phyloP scores from a whole-genome alignment of 2,888 invertebrate species.

The Lumbricus terrestris region DNA sequence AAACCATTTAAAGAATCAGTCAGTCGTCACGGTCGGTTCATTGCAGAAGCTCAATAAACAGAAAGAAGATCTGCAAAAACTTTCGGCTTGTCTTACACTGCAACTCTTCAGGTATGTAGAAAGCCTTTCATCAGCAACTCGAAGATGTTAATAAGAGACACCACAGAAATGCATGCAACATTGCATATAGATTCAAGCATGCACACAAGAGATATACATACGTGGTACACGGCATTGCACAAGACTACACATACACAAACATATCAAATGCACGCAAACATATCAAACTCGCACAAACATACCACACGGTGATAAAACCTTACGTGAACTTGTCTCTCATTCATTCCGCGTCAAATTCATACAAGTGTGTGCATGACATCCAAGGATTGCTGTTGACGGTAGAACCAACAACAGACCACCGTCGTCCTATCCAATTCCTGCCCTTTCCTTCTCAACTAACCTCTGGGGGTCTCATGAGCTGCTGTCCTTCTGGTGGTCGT shows the following conservation, averaged over 20 bases:
- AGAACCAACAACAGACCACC: neutral
- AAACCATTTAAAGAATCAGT: neutral
- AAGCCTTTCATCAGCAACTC: neutral
- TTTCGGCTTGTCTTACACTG: neutral
- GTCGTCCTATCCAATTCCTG: neutral
- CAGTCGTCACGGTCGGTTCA: neutral
- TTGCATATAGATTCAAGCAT: too few species aligned
- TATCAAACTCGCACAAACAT: neutral
- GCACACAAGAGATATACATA: too few species aligned
- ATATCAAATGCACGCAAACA: neutral
- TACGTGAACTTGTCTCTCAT: neutral
- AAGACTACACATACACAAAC: neutral
- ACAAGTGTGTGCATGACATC: too few species aligned
- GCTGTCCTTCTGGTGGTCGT: neutral
- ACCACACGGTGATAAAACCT: neutral
- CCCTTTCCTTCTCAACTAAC: neutral
- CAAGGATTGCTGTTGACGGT: neutral
- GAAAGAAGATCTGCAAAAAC: neutral
- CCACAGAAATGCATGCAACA: neutral
- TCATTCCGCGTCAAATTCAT: neutral
- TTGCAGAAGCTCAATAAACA: neutral
- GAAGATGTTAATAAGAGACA: neutral
- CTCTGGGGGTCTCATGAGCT: slow-evolving; percentile 12
- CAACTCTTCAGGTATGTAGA: neutral
- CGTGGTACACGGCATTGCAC: too few species aligned